Evolutionary conservation across 2,888 invertebrate genomes (phyloP), one percentile per base, ranked within the genome.

Genomic region (Myopa testacea): DNA sequence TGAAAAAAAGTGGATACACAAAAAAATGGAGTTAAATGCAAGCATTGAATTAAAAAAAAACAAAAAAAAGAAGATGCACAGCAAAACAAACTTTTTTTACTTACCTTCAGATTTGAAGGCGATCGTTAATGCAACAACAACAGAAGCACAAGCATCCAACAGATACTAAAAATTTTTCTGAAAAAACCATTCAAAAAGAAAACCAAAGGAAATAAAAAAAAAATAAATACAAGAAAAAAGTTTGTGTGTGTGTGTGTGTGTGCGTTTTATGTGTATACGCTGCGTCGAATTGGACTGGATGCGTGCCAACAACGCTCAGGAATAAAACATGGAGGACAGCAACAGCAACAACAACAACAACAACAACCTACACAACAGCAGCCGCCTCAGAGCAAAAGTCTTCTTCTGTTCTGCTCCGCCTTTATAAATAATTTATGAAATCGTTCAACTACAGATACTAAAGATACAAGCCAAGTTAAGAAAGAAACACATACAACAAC

Each of bases 371-470:
- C 40, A 69, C 45, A 77, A 19, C 68, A 74, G 50, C 62, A 63
- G 26, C 70, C 16, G 63, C 55, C 19, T 58, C 40, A 80, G 80
- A 81, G 78, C 79, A 84, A 84, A 82, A 81, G 26, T 26, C 26
- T 26, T 87, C 55, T 55, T 12, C 88, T 88, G 85, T 87, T 86
- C 87, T 88, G 88, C 88, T 88, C 89, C 89, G 89, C 89, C 89
- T 88, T 89, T 88, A 89, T 89, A 89, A 89, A 89, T 89, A 88
- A 89, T 89, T 88, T 87, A 89, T 88, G 85, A 85, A 79, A 86
- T 84, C 83, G 82, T 83, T 81, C 82, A 81, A 81, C 81, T 45
- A 10, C 45, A 45, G 79, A 78, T 79, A 74, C 80, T 80, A 84
- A 82, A 85, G 85, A 86, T 86, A 84, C 85, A 83, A 82, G 70